Base-by-base conservation (phyloP, 2,113 vertebrate genomes). In the Sebastes schlegelii region DNA sequence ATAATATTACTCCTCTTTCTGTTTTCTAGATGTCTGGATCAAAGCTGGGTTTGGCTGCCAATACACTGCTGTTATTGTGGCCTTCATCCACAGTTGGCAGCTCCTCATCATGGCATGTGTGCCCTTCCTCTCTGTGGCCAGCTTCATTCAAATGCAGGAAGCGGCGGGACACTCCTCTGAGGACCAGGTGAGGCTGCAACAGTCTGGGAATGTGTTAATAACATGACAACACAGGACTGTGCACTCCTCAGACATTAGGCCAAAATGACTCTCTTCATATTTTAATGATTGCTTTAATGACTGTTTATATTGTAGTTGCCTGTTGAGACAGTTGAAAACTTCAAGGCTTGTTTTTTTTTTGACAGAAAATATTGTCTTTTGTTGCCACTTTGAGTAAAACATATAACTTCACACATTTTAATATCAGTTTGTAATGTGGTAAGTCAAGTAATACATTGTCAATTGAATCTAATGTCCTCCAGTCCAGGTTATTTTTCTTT, bases 231-330 rank as follows among this genome's bases (percentile, higher is more conserved):
- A 73, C 48, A 42, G 12, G 58, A 45, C 19, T 1, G 4, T 10
- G 13, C 49, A 48, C 57, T 55, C 21, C 26, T 4, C 48, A 67
- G 48, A 57, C 19, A 9, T 49, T 5, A 63, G 66, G 69, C 13
- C 19, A 1, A 77, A 46, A 83, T 12, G n/a, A 79, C 23, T 49
- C 17, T 40, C 45, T 79, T 69, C 23, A 54, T 12, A 14, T 69
- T 26, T 52, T 16, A 60, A 61, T 71, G 11, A 51, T 54, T 16
- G 9, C 14, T 74, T 79, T 84, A 26, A 12, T 71, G 82, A 95
- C 92, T 34, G 95, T 96, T 86, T 94, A 94, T 93, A 96, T 97
- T 85, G 95, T 96, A 85, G 92, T 92, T 79, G 94, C 66, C 14
- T 63, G 16, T 17, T 61, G 4, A 61, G 11, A 34, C n/a, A 21